Evolutionary conservation across 2,797 vertebrate species (phyloP), one percentile per base, ranked within the genome.

Genomic region (Eulemur rubriventer): DNA sequence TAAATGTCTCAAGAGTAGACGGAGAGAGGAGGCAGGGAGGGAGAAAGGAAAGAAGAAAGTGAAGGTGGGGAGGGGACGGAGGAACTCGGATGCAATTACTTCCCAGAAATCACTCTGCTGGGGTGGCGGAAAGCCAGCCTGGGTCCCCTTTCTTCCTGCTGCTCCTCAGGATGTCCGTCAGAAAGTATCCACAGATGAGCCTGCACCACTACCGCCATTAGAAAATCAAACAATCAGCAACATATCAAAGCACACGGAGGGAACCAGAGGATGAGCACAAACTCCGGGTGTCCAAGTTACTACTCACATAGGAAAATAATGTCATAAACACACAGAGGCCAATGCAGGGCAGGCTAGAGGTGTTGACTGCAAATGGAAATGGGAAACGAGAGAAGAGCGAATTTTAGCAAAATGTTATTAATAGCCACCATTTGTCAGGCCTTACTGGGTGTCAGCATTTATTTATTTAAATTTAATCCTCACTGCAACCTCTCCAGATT

Each of bases 391-490:
- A 80, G 28, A 82, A 85, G 18, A 84, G 22, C 13, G 30, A 76
- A 88, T 73, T 18, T 96, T 88, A 94, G 46, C 79, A 82, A 89
- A 55, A 59, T 57, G 33, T 73, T 85, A 22, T 87, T 55, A 83
- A 81, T 80, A 76, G 24, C 28, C 76, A 30, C 63, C 38, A 57
- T 88, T 35, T 92, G 46, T 91, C 94, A 91, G 84, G n/a, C 2
- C 57, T 91, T 52, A 46, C 14, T 63, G 81, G 57, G 33, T 72
- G 46, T 76, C 65, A 89, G 6, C 26, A 78, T 93, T 75, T 89
- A 67, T 76, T 92, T 88, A 92, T 89, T 93, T 91, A 65, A 87
- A 57, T 69, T 63, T 88, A 76, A 88, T 69, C 41, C 17, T 94
- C 20, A 73, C 12, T 30, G 59, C 30, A 35, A 52, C 22, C 55